Evolutionary conservation across 2,113 vertebrate species (phyloP).

Genomic region (Axis porcinus): DNA sequence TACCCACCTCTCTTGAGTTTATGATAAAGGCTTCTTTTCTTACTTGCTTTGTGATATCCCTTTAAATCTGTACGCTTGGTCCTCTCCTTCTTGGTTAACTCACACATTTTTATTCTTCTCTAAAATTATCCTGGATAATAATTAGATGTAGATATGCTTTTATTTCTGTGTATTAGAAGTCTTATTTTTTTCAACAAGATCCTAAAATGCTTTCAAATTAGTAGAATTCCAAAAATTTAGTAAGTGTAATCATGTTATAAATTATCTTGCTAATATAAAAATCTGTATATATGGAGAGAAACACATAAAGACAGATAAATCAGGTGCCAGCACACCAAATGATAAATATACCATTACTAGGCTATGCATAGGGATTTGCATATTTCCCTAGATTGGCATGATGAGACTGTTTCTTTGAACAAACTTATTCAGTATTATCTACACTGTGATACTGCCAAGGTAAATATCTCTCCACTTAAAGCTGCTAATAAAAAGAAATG

Average conservation of each 20-base stretch:
- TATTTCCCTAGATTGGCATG: not conserved
- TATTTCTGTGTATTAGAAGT: not conserved
- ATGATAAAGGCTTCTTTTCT: not conserved
- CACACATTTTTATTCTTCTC: not conserved
- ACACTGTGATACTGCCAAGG: not conserved
- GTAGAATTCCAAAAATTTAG: not conserved
- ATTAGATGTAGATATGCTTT: not conserved
- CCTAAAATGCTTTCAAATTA: not conserved
- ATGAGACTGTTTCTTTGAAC: not conserved
- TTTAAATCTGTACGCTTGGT: not conserved
- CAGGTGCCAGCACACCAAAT: not conserved
- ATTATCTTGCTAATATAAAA: not conserved
- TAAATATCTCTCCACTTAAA: not conserved
- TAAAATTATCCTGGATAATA: not conserved
- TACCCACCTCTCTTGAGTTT: not conserved
- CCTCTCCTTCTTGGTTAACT: not conserved
- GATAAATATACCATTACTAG: not conserved
- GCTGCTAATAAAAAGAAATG: not conserved
- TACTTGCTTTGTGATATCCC: not conserved
- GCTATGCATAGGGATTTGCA: not conserved
- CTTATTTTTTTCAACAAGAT: not conserved
- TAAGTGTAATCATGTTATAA: not conserved
- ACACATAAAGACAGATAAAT: not conserved
- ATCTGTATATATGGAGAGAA: not conserved
- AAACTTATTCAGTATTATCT: not conserved